phyloP scores from a whole-genome alignment of 1,140 invertebrate species.

The Temnothorax curvispinosus region DNA sequence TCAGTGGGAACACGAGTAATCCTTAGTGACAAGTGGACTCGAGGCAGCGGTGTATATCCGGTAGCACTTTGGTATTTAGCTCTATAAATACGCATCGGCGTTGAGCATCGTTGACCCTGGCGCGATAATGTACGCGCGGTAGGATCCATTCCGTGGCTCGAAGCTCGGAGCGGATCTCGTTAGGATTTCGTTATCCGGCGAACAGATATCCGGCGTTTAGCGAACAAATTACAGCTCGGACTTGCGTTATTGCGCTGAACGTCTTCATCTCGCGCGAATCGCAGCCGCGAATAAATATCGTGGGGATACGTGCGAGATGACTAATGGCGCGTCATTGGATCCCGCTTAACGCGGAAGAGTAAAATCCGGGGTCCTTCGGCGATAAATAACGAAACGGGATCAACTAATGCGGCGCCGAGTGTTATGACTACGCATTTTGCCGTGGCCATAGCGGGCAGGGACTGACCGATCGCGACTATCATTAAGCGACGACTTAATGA shows the following conservation, averaged over 20 bases:
- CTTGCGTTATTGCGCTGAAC: not conserved
- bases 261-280: not conserved
- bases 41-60: constrained; percentile 65
- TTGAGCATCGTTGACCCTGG: constrained; percentile 62
- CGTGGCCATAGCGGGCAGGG: constrained; percentile 51
- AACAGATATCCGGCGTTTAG: not conserved
- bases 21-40: constrained; percentile 52
- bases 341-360: constrained; percentile 22
- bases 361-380: not conserved
- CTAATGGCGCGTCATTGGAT: constrained; percentile 7
- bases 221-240: not conserved
- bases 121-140: constrained; percentile 7
- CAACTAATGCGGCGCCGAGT: constrained; percentile 59
- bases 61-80: constrained; percentile 65
- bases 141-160: constrained; percentile 6
- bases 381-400: constrained; percentile 66
- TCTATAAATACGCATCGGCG: constrained; percentile 53
- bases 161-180: constrained; percentile 15
- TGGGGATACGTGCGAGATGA: not conserved
- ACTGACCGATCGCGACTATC: constrained; percentile 78
- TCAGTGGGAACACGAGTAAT: constrained; percentile 49
- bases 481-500: constrained; percentile 82
- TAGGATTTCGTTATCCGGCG: constrained; percentile 26
- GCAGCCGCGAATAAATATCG: not conserved
- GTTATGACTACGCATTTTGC: constrained; percentile 54